phyloP scores from a whole-genome alignment of 1,140 invertebrate species.

The Cherax quadricarinatus region DNA sequence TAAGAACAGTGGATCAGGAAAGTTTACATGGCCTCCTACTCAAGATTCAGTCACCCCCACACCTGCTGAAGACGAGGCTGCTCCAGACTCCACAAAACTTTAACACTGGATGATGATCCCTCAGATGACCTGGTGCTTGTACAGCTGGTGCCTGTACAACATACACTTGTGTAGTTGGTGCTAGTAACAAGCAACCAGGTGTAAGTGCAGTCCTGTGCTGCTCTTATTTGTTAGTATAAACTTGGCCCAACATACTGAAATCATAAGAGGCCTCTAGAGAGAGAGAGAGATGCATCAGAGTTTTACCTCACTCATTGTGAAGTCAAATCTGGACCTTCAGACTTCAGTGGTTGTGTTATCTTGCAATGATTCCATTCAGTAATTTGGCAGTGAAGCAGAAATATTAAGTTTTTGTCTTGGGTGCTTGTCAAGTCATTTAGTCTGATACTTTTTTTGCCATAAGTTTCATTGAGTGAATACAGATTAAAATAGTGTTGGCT shows the following conservation, averaged over 20 bases:
- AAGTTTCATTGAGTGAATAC: not conserved
- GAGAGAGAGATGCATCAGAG: not conserved
- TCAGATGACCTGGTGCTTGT: not conserved
- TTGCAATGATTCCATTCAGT: not conserved
- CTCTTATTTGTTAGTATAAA: not conserved
- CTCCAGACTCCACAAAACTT: not conserved
- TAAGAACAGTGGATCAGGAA: not conserved
- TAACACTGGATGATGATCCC: not conserved
- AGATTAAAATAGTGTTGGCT: not conserved
- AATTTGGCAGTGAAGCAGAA: not conserved
- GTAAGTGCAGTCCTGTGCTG: not conserved
- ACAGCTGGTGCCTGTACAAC: not conserved
- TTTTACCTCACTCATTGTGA: not conserved
- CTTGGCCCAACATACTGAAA: not conserved
- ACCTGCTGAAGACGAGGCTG: not conserved
- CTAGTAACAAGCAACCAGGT: not conserved
- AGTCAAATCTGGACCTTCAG: not conserved
- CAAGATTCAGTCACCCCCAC: not conserved
- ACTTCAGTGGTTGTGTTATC: not conserved
- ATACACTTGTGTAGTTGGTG: too few relatives aligned
- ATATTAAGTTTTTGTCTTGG: not conserved
- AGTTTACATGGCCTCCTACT: not conserved
- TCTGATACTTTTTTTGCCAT: not conserved
- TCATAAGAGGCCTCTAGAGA: not conserved
- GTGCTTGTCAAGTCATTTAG: not conserved